Conservation (phyloP, 1,140 invertebrate species). For the Drosophila yakuba region DNA sequence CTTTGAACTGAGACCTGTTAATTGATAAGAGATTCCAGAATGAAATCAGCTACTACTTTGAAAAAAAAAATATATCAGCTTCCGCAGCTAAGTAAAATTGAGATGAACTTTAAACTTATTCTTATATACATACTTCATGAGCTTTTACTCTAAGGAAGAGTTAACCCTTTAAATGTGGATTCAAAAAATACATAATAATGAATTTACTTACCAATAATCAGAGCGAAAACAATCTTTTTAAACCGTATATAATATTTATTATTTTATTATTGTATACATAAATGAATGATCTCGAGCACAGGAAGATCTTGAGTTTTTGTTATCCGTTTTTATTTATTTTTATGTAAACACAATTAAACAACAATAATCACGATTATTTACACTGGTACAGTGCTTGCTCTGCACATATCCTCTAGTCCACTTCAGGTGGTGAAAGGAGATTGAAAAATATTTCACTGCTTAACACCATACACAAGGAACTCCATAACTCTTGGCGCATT, state of each 20-base stretch:
- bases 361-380: no score
- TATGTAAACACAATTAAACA: no score
- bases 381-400: not conserved
- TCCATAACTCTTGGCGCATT: slow-evolving; percentile 1
- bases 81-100: slow-evolving; percentile 31
- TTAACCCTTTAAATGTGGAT: not conserved
- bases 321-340: no score
- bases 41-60: slow-evolving; percentile 10
- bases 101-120: slow-evolving; percentile 1
- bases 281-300: no score
- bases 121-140: not conserved
- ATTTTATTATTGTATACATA: no score
- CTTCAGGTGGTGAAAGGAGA: not conserved
- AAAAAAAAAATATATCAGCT: slow-evolving; percentile 1
- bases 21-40: slow-evolving; percentile 24
- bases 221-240: no score
- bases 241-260: no score
- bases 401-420: not conserved
- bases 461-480: not conserved
- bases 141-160: no score
- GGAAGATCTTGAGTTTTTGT: no score
- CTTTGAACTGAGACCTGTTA: not conserved
- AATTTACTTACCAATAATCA: no score
- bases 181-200: not conserved
- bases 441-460: not conserved